Evolutionary conservation across 2,888 invertebrate species (phyloP).

Genomic region (Papilio elwesi): DNA sequence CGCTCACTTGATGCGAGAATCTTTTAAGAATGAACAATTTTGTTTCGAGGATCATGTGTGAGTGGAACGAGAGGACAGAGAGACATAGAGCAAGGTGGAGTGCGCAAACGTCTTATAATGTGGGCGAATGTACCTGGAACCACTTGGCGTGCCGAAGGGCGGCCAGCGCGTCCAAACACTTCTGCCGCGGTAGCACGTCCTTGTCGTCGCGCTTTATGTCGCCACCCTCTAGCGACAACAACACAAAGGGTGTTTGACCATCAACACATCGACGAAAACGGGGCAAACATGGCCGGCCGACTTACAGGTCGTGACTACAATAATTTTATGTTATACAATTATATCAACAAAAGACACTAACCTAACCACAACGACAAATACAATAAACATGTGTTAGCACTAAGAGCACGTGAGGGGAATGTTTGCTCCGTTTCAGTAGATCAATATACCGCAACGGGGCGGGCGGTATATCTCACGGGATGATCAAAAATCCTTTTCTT

Average conservation of each 20-base stretch:
- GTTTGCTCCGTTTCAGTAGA: constrained; percentile 83
- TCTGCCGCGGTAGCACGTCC: constrained; percentile 99
- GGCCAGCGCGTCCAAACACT: constrained; percentile 99
- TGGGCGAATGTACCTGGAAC: constrained; percentile 96
- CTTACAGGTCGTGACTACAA: not conserved
- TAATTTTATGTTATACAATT: no score
- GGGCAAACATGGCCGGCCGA: constrained; percentile 72
- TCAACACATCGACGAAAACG: constrained; percentile 80
- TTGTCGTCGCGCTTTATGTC: constrained; percentile 90
- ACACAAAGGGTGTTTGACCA: constrained; percentile 91
- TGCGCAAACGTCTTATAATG: constrained; percentile 73
- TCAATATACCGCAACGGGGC: constrained; percentile 73
- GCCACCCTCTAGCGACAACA: constrained; percentile 85
- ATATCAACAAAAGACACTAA: not conserved
- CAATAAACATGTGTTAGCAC: not conserved
- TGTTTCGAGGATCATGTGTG: constrained; percentile 6
- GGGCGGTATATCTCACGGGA: constrained; percentile 77
- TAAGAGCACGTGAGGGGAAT: constrained; percentile 50
- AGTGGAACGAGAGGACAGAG: constrained; percentile 22
- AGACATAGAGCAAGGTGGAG: constrained; percentile 53
- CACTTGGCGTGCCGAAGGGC: constrained; percentile 99
- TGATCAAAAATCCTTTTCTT: constrained; percentile 89
- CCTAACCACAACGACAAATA: constrained; percentile 9
- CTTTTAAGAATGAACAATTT: constrained; percentile 49
- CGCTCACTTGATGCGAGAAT: constrained; percentile 38